Conservation (phyloP, 2,888 invertebrate species). For the Hypolimnas misippus region DNA sequence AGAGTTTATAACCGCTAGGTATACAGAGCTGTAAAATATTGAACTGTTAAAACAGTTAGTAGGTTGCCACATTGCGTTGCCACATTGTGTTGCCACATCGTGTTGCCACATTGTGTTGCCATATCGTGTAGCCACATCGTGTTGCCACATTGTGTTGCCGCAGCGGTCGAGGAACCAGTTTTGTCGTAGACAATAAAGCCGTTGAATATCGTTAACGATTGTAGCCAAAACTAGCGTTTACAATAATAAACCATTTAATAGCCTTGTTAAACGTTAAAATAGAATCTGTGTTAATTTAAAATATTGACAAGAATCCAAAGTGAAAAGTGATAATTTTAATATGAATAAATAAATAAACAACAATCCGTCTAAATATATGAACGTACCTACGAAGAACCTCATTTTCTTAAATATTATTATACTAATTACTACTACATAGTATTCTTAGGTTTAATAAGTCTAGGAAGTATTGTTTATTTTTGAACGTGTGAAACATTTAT, state of each 20-base stretch:
- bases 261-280: background rate
- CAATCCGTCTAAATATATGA: slow-evolving; percentile 22
- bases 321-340: slow-evolving; percentile 15
- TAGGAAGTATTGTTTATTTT: slow-evolving; percentile 13
- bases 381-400: slow-evolving; percentile 8
- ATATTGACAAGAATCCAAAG: slow-evolving; percentile 10
- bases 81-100: background rate
- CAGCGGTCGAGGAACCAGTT: slow-evolving; percentile 17
- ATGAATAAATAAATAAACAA: slow-evolving; percentile 12
- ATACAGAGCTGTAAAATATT: background rate
- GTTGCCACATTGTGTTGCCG: background rate
- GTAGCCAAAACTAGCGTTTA: slow-evolving; percentile 11
- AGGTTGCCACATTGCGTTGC: background rate
- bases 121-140: background rate
- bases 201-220: background rate
- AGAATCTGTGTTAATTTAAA: background rate
- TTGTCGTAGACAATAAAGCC: slow-evolving; percentile 26
- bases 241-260: background rate
- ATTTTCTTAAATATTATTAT: slow-evolving; percentile 17
- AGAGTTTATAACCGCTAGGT: slow-evolving; percentile 4
- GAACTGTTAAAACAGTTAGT: background rate
- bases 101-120: no score
- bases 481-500: background rate
- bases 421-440: slow-evolving; percentile 1
- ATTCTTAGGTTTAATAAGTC: slow-evolving; percentile 11